Conservation (phyloP, 1,140 invertebrate species). For the Drosophila micromelanica region DNA sequence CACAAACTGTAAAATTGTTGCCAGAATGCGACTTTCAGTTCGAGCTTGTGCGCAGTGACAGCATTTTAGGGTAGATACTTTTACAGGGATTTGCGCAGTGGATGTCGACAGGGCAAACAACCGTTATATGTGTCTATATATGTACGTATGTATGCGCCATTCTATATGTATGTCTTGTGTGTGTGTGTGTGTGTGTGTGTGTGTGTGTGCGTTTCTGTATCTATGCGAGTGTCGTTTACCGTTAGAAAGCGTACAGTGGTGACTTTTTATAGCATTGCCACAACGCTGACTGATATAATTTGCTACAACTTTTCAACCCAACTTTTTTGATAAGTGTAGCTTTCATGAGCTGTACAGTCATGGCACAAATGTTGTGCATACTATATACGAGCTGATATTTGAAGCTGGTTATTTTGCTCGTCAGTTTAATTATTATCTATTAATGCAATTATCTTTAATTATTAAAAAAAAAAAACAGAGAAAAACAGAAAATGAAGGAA, state of each 20-base stretch:
- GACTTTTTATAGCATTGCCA: conserved; percentile 57
- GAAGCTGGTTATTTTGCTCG: no score
- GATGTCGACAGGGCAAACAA: conserved; percentile 57
- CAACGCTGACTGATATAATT: conserved; percentile 2
- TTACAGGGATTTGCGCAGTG: conserved; percentile 83
- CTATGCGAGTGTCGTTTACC: conserved; percentile 37
- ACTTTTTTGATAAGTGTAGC: conserved; percentile 63
- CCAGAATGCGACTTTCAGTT: conserved; percentile 42
- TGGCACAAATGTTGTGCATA: conserved; percentile 29
- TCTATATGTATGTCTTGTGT: conserved; percentile 1
- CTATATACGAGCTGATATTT: neutral
- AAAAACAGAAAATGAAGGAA: no score
- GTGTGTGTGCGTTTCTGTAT: conserved; percentile 1
- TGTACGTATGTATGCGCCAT: conserved; percentile 6
- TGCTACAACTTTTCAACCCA: conserved; percentile 3
- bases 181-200: neutral
- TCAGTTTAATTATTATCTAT: no score
- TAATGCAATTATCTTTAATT: no score
- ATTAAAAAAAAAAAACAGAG: no score
- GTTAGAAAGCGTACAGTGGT: conserved; percentile 71
- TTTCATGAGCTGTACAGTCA: conserved; percentile 48
- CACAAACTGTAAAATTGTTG: conserved; percentile 34
- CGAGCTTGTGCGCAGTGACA: conserved; percentile 80
- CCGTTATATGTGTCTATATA: conserved; percentile 36
- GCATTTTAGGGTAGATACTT: conserved; percentile 84